Evolutionary conservation across 2,113 vertebrate species (phyloP), one percentile per base, ranked within the genome.

Genomic region (Rafetus swinhoei): DNA sequence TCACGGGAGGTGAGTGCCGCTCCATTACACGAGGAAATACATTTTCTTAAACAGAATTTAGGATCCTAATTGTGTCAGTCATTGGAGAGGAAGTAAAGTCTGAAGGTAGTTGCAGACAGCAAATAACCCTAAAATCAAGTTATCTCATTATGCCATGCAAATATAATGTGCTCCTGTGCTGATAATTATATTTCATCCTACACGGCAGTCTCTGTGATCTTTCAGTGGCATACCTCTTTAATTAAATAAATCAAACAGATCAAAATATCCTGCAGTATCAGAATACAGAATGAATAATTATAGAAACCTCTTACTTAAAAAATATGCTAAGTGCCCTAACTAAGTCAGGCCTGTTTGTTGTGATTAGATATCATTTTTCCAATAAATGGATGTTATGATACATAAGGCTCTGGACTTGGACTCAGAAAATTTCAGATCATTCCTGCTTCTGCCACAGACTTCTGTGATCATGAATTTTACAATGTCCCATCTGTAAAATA

Each of bases 61-160:
- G 25, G 85, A 81, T 88, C 83, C 87, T 69, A 84, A 76, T 56
- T 87, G 45, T 90, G 84, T 94, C 86, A 96, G 57, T 81, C 94
- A 85, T 65, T 25, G 55, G 35, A 96, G 90, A 5, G 69, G 29
- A 10, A 39, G 45, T 69, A 54, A 93, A 90, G 32, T 21, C 16
- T 79, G 55, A 14, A 76, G 25, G n/a, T 84, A 84, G 57, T 79
- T 86, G 50, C 50, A 92, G 80, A 85, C 60, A 89, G 22, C 9
- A 90, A 69, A 91, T 59, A 91, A 77, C 3, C 82, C 56, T 82
- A 52, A 90, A 88, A 81, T 82, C 65, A 82, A 62, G 32, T 10
- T 82, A 59, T 82, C 57, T 94, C 69, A 77, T 90, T 92, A 74
- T n/a, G 80, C 2, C 10, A 21, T 86, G 25, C 45, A 92, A 92